A percentile compares a stretch with the other conserved stretches of the same genome.
phyloP scores from a whole-genome alignment of 2,888 invertebrate genomes.

The Peribatodes rhomboidaria region DNA sequence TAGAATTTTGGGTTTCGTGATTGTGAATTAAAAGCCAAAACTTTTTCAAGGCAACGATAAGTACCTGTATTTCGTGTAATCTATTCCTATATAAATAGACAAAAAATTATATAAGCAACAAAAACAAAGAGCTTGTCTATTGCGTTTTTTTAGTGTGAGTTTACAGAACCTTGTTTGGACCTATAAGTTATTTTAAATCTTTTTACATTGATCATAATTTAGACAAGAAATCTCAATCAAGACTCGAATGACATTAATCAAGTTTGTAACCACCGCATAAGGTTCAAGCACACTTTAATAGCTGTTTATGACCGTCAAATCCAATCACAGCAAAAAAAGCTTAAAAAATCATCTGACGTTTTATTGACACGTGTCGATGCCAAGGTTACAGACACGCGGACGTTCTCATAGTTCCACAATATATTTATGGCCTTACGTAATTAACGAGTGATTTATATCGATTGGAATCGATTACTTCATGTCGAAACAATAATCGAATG shows the following conservation, averaged over 20 bases:
- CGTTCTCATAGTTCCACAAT: conserved; percentile 14
- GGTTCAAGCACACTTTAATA: conserved; percentile 27
- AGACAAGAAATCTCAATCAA: conserved; percentile 26
- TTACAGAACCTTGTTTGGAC: neutral
- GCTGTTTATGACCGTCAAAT: conserved; percentile 37
- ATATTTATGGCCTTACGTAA: conserved; percentile 28
- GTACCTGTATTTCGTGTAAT: too few relatives aligned
- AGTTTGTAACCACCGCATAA: conserved; percentile 24
- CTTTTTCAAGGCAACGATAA: too few relatives aligned
- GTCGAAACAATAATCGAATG: conserved; percentile 32
- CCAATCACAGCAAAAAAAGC: conserved; percentile 22
- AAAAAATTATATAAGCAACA: too few relatives aligned
- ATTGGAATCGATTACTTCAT: conserved; percentile 31
- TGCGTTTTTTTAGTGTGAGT: too few relatives aligned
- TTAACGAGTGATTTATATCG: conserved; percentile 35
- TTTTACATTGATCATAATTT: conserved; percentile 14
- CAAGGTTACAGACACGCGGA: conserved; percentile 37
- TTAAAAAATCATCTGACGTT: conserved; percentile 24
- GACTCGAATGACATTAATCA: conserved; percentile 25
- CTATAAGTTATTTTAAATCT: conserved; percentile 1
- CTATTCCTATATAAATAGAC: too few relatives aligned
- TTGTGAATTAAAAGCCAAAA: neutral
- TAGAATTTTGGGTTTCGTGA: too few relatives aligned
- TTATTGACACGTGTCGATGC: conserved; percentile 38
- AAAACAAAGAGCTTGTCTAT: too few relatives aligned